Evolutionary conservation across 1,140 invertebrate species (phyloP), one percentile per base, ranked within the genome.

Genomic region (Cydia amplana): DNA sequence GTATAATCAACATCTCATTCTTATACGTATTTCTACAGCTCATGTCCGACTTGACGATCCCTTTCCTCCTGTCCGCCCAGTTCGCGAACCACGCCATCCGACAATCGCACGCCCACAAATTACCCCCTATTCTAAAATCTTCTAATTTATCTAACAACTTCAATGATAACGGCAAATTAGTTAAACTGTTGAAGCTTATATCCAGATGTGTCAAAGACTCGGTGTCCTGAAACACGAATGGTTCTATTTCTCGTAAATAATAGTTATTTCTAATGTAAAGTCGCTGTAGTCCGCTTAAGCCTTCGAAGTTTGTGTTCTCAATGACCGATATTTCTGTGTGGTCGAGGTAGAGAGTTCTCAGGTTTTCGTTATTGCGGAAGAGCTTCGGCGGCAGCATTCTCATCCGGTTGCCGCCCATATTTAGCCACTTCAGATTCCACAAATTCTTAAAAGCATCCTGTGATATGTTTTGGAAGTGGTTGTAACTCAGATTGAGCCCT

Each of bases 91-190:
- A 99, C 67, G 95, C 95, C 94, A 98, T 95, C n/a, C 95, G 94
- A 86, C 98, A 99, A 87, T 98, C 96, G 93, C 98, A 99, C 5
- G 95, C 94, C 94, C 97, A 97, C 1, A 95, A 95, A 88, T 98
- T 99, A 36, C 95, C 94, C 16, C 94, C 89, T 32, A 98, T 94
- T 64, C 95, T 94, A 14, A 99, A 85, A 74, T 94, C 91, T 49
- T 93, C 86, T 55, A 98, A 87, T 51, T 94, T 91, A 5, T 92
- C 87, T 60, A 97, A 90, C 76, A 94, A 92, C 12, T 94, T 94
- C 36, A 98, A 88, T 4, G 95, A 95, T 36, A 95, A 91, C 23
- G 96, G 97, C 80, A 98, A 88, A 77, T 94, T 95, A 4, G 94
- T 94, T 72, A 98, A 85, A 25, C 94, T 92, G 90, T 98, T 98